These are phyloP conservation scores for Octonoba sinensis DNA, from an alignment of 2,888 invertebrate species.

Conservation along the genomic window DNA sequence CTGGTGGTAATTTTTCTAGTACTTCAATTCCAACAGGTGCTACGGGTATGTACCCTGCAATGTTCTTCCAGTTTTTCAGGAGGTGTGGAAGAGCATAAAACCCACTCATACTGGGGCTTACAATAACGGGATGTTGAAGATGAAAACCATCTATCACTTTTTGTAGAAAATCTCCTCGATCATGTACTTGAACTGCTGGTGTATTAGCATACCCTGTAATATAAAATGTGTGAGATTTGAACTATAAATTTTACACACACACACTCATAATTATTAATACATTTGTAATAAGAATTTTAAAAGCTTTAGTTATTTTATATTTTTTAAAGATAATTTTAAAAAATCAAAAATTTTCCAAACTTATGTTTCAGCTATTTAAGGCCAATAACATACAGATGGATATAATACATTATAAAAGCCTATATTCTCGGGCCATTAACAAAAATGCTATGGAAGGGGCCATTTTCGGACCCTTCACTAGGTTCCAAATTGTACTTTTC, in stretches of 20 bases:
- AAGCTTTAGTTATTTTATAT: too few species aligned
- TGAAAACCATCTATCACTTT: slow-evolving; percentile 68
- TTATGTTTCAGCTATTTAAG: too few species aligned
- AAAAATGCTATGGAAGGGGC: too few species aligned
- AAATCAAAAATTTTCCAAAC: too few species aligned
- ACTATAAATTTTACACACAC: neutral
- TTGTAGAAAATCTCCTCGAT: slow-evolving; percentile 68
- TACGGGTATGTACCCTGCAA: slow-evolving; percentile 72
- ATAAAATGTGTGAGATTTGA: slow-evolving; percentile 2
- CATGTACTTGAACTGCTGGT: slow-evolving; percentile 53
- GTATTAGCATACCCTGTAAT: slow-evolving; percentile 69
- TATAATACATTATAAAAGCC: too few species aligned
- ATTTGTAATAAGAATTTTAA: too few species aligned
- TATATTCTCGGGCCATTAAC: too few species aligned
- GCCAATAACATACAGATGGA: too few species aligned
- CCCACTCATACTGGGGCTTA: slow-evolving; percentile 74
- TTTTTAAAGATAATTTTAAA: too few species aligned
- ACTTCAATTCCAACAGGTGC: slow-evolving; percentile 71
- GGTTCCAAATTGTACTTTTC: too few species aligned
- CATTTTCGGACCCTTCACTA: too few species aligned
- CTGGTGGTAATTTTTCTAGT: slow-evolving; percentile 59
- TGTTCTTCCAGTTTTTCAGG: slow-evolving; percentile 68
- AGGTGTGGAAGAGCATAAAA: slow-evolving; percentile 72
- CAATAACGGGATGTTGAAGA: slow-evolving; percentile 70
- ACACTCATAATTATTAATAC: too few species aligned